phyloP scores from a whole-genome alignment of 2,888 invertebrate species.

The Athalia cordata region DNA sequence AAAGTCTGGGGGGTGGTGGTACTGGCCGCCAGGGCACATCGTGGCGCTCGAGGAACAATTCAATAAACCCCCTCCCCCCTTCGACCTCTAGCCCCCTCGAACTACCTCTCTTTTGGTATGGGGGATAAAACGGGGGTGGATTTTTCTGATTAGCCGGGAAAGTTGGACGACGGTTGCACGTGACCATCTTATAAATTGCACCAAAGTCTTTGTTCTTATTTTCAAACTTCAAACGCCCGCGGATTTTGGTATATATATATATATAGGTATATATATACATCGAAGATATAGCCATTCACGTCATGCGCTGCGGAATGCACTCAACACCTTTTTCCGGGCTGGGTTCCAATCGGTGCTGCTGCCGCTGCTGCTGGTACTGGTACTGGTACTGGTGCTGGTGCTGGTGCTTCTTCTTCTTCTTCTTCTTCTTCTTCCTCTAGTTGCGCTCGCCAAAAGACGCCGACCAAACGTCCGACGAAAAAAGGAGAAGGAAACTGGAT shows the following conservation, averaged over 20 bases:
- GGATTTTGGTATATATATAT: too few species aligned
- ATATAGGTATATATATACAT: too few species aligned
- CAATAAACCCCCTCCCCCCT: constrained; percentile 62
- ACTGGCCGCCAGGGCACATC: constrained; percentile 34
- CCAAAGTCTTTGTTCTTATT: constrained; percentile 35
- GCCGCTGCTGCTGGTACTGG: not conserved
- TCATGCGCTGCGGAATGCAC: constrained; percentile 40
- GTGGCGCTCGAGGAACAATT: constrained; percentile 59
- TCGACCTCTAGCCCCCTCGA: constrained; percentile 4
- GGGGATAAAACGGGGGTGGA: constrained; percentile 62
- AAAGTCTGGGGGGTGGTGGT: constrained; percentile 42
- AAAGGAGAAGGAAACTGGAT: not conserved
- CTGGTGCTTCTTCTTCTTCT: constrained; percentile 35
- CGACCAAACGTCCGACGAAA: constrained; percentile 13
- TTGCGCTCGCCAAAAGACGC: constrained; percentile 21
- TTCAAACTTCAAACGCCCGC: not conserved
- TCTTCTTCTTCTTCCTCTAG: constrained; percentile 1
- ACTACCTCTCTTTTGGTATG: not conserved
- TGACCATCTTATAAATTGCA: constrained; percentile 63
- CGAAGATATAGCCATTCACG: constrained; percentile 17
- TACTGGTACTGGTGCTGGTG: constrained; percentile 1
- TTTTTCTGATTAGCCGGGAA: constrained; percentile 71
- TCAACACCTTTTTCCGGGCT: constrained; percentile 31
- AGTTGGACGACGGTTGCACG: constrained; percentile 67
- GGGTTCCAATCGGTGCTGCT: constrained; percentile 31